Conservation (phyloP, 2,797 vertebrate genomes). For the Rhynchotus rufescens region DNA sequence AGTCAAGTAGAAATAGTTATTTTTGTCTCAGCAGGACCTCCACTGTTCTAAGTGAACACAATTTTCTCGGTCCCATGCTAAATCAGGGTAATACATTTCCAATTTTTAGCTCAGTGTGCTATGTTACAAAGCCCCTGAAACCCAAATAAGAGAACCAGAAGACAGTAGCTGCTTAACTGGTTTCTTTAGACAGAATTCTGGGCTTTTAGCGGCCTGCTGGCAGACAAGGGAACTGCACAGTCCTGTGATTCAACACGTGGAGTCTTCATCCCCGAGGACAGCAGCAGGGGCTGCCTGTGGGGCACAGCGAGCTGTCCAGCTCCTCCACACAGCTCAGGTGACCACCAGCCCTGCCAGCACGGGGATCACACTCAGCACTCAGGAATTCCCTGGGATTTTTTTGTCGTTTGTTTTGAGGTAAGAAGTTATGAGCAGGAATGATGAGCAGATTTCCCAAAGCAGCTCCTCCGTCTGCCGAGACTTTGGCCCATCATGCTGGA, state of each 20-base stretch:
- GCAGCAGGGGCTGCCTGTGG: not conserved
- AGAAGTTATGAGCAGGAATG: not conserved
- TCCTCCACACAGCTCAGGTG: not conserved
- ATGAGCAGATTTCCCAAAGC: not conserved
- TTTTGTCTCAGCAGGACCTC: slow-evolving; percentile 52
- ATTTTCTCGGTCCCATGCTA: slow-evolving; percentile 57
- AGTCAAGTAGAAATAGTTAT: slow-evolving; percentile 40
- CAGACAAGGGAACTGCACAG: not conserved
- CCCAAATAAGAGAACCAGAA: slow-evolving; percentile 2
- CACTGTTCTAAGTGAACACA: slow-evolving; percentile 54
- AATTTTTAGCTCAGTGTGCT: slow-evolving; percentile 61
- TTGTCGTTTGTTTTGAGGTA: not conserved
- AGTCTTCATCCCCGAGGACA: fast-evolving
- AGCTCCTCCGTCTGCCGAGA: not conserved
- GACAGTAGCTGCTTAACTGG: not conserved
- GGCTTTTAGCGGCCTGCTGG: not conserved
- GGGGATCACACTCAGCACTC: not conserved
- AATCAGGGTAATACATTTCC: slow-evolving; percentile 54
- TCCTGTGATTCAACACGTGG: fast-evolving
- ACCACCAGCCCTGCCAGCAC: fast-evolving
- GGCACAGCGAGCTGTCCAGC: not conserved
- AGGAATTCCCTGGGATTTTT: not conserved
- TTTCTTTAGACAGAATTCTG: not conserved
- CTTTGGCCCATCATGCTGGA: not conserved
- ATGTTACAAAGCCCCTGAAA: slow-evolving; percentile 44